These are phyloP conservation scores for Colletes gigas DNA, from an alignment of 1,140 invertebrate genomes.

Conservation along the genomic window DNA sequence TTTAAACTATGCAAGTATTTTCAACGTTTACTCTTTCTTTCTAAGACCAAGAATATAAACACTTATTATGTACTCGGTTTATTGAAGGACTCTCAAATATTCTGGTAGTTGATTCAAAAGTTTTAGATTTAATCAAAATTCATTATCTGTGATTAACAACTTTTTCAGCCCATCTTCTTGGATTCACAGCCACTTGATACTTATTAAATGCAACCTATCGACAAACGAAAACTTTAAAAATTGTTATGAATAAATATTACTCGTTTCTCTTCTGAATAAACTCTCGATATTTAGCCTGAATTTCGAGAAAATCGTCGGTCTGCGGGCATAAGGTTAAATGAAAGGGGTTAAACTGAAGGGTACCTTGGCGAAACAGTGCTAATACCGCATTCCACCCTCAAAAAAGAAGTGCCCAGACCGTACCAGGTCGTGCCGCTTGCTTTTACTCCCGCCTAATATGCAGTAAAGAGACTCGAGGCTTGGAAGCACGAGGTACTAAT, in stretches of 20 bases:
- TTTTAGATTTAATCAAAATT: no score
- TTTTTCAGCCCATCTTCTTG: no score
- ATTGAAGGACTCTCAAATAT: no score
- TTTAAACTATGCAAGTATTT: no score
- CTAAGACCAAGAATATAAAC: no score
- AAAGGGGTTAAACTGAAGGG: constrained; percentile 59
- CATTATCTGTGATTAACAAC: no score
- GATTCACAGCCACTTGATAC: no score
- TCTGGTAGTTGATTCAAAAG: no score
- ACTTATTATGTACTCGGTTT: no score
- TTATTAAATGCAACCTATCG: no score
- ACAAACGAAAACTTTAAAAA: neutral
- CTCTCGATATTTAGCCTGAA: neutral
- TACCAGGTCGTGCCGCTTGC: constrained; percentile 59
- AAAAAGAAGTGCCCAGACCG: constrained; percentile 59
- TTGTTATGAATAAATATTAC: neutral
- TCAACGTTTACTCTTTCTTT: no score
- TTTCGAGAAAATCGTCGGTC: constrained; percentile 21
- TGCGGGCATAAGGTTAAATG: constrained; percentile 45
- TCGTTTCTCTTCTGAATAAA: neutral
- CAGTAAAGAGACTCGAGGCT: constrained; percentile 57
- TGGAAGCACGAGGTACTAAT: constrained; percentile 55
- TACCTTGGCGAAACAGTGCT: constrained; percentile 61
- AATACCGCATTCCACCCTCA: constrained; percentile 62
- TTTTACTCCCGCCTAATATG: constrained; percentile 60